Base-by-base conservation (phyloP, 2,888 invertebrate species). In the Ditylenchus weischeri region DNA sequence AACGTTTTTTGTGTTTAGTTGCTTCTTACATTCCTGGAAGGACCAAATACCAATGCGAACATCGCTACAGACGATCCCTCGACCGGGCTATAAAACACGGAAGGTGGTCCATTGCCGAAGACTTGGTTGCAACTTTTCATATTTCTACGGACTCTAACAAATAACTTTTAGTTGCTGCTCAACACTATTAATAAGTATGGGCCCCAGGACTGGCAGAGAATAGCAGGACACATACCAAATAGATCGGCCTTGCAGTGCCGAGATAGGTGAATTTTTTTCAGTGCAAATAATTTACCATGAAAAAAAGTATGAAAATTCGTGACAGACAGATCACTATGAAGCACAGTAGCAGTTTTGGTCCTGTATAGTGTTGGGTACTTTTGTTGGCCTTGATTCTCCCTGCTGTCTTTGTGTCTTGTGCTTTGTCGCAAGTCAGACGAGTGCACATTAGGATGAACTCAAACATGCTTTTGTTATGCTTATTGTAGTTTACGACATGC, bases 71-170 rank as follows among this genome's bases (percentile, higher is more conserved):
- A 6, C 75, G 76, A n/a, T 75, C 73, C 2, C 67, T 80, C 18
- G 75, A 78, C 54, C 61, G 69, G 6, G 57, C 49, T 13, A 66
- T 79, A 5, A 76, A 76, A 38, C 76, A 78, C 58, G 79, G 79
- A 50, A 62, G 76, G 61, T 81, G 81, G 81, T 73, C 75, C 0
- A 77, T 79, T 58, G 73, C 76, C 38, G 80, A 80, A 66, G 80
- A 80, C 50, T 35, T 71, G 66, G 71, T 70, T 50, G 5, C 29
- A 29, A 29, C 29, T 29, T 29, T 29, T 29, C 29, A 29, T 29
- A 29, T 5, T 29, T 29, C 5, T 29, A 29, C n/a, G n/a, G n/a
- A n/a, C n/a, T n/a, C n/a, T n/a, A n/a, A n/a, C n/a, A n/a, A n/a
- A n/a, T n/a, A n/a, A 13, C 13, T 71, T 64, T 65, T 47, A 71